Base-by-base conservation (phyloP, 2,113 vertebrate genomes). In the Speoplatyrhinus poulsoni region DNA sequence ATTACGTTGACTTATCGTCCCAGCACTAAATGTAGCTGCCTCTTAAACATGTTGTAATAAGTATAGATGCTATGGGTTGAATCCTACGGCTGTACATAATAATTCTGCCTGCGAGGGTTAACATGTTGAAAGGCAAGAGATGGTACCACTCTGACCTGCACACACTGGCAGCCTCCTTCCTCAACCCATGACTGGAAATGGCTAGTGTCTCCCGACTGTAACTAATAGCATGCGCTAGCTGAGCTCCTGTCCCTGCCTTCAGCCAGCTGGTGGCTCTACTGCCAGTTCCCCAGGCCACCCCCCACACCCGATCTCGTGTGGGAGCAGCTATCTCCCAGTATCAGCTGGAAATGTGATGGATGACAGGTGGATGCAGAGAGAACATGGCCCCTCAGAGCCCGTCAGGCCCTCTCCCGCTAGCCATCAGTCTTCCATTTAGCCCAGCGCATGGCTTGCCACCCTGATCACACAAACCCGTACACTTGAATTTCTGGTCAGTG, bases 381-480 rank as follows among this genome's bases (percentile, higher is more conserved):
- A 86, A 84, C 90, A 90, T 71, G 80, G 72, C 82, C 65, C 88
- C 91, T 92, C 69, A 79, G 85, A 82, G 74, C 82, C 80, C 83
- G 91, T 93, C 96, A 60, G 72, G 55, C 82, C 70, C 71, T 69
- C 77, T 92, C 84, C 69, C 70, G 52, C 61, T 69, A 48, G 63
- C 89, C 93, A 92, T 86, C 91, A 89, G 86, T 91, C 89, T 90
- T 86, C 72, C 70, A 76, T 90, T 91, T 90, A 82, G 69, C 70
- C 74, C 73, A 70, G 84, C 81, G 33, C 49, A 65, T 48, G 67
- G 77, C 85, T 82, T 78, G 84, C 90, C 90, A 88, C 89, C 85
- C 61, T 36, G 71, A 87, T 75, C 75, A 75, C 88, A 76, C 49
- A 71, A 54, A 74, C 70, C 16, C 33, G 17, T 26, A 12, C 63